Evolutionary conservation across 2,113 vertebrate species (phyloP).

Genomic region (Athene noctua): DNA sequence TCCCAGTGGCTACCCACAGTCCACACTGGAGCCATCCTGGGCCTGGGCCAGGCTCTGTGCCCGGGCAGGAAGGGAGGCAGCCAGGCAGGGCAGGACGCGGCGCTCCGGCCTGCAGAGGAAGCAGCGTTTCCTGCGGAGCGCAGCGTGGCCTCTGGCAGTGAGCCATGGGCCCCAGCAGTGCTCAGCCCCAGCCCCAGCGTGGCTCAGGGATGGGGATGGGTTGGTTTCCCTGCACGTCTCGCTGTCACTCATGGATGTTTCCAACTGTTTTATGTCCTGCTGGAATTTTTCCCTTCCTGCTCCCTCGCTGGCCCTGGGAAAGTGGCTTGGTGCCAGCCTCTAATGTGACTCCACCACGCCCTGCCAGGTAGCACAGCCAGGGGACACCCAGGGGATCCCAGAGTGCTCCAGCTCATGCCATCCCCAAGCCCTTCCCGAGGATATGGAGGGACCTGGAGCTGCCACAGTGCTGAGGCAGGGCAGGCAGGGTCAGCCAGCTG

Average conservation of each 20-base stretch:
- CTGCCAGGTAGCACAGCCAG: background rate
- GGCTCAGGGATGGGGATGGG: fast-evolving
- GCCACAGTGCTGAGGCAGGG: background rate
- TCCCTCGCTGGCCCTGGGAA: background rate
- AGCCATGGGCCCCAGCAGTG: background rate
- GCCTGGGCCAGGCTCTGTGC: background rate
- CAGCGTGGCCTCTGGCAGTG: background rate
- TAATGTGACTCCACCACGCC: background rate
- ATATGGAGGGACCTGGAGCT: background rate
- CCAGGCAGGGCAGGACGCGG: background rate
- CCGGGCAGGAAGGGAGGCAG: constrained; percentile 52
- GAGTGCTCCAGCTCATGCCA: background rate
- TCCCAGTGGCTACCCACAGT: background rate
- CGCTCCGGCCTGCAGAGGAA: background rate
- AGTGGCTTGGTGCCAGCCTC: background rate
- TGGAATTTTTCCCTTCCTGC: background rate
- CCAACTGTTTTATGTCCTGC: background rate
- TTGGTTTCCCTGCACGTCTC: background rate
- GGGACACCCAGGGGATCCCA: background rate
- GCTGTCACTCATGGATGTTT: background rate
- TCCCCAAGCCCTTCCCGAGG: background rate
- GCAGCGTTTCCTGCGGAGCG: background rate
- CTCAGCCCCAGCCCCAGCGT: background rate
- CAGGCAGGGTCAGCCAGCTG: background rate
- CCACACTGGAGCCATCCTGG: background rate